Conservation (phyloP, 2,797 vertebrate genomes). For the Diglossa cyanea region DNA sequence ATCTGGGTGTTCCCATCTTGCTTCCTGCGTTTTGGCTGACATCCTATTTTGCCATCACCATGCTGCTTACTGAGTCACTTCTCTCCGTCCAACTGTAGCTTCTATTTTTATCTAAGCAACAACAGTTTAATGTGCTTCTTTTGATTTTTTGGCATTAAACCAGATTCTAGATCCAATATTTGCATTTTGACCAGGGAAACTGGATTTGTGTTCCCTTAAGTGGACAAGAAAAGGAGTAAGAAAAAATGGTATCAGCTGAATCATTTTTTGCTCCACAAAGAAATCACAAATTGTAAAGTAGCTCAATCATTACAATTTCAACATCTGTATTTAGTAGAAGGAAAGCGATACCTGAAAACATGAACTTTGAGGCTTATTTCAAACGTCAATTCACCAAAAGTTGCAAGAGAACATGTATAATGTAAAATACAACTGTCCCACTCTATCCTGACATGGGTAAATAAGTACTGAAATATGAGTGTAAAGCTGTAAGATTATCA, state of each 20-base stretch:
- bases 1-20: conserved; percentile 63
- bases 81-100: conserved; percentile 39
- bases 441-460: background rate
- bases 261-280: background rate
- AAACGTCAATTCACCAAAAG: background rate
- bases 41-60: conserved; percentile 55
- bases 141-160: background rate
- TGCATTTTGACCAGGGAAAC: background rate
- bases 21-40: conserved; percentile 54
- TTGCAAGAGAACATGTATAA: background rate
- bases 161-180: background rate
- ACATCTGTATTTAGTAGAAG: background rate
- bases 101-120: conserved; percentile 54
- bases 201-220: background rate
- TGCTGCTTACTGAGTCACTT: conserved; percentile 49
- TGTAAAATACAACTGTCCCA: background rate
- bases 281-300: background rate
- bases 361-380: background rate
- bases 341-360: background rate
- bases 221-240: background rate
- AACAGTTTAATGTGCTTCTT: background rate
- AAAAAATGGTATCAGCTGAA: background rate
- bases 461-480: background rate
- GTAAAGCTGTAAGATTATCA: background rate
- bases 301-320: background rate